Conservation (phyloP, 2,888 invertebrate species). For the Amblyjoppa proteus region DNA sequence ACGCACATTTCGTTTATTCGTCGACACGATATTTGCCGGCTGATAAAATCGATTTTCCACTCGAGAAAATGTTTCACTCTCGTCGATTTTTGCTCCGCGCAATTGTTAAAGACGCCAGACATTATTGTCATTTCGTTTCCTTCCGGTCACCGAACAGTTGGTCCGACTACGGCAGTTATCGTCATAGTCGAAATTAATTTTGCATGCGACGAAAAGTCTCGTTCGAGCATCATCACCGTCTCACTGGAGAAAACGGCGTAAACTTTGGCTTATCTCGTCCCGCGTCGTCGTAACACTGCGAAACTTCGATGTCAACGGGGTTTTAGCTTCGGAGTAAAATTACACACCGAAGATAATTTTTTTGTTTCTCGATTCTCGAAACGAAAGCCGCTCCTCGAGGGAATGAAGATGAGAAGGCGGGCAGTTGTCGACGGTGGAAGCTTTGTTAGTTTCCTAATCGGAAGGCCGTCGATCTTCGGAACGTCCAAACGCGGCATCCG, state of each 20-base stretch:
- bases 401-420: too few species aligned
- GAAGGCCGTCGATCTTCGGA: background rate
- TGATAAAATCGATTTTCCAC: background rate
- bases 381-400: background rate
- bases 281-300: background rate
- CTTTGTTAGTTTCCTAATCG: background rate
- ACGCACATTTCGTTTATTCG: background rate
- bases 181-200: background rate
- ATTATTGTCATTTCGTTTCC: background rate
- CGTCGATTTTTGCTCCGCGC: background rate
- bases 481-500: background rate
- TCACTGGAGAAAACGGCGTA: slow-evolving; percentile 1
- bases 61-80: background rate
- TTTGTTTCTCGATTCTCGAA: background rate
- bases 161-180: background rate
- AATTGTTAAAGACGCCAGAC: background rate
- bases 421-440: background rate
- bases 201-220: background rate
- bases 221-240: background rate
- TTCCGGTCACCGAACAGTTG: background rate
- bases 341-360: background rate
- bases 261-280: slow-evolving; percentile 14
- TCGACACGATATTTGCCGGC: background rate
- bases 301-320: background rate
- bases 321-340: background rate